Evolutionary conservation across 2,797 vertebrate species (phyloP).

Genomic region (Enteromius fasciolatus): DNA sequence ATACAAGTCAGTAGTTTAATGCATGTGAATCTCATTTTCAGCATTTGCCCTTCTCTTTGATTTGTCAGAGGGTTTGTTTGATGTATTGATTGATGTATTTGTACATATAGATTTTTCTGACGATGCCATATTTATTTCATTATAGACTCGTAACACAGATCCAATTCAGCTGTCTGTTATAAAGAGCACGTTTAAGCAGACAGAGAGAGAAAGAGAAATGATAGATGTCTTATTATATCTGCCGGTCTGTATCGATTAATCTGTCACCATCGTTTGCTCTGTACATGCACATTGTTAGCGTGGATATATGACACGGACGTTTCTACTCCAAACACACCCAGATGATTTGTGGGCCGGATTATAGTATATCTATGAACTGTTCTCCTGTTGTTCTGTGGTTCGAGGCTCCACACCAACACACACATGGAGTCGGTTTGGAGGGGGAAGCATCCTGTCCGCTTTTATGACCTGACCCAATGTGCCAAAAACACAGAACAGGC

Average conservation of each 20-base stretch:
- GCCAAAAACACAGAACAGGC: constrained; percentile 41
- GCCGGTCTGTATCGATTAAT: constrained; percentile 39
- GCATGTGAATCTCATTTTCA: neutral
- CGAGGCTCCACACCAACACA: constrained; percentile 49
- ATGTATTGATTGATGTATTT: constrained; percentile 17
- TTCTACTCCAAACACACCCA: constrained; percentile 27
- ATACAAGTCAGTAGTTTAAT: neutral
- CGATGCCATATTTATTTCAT: constrained; percentile 22
- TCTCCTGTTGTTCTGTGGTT: constrained; percentile 42
- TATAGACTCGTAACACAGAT: constrained; percentile 5
- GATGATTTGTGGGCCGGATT: constrained; percentile 47
- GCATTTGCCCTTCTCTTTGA: neutral
- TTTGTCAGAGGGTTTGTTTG: constrained; percentile 3
- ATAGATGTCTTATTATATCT: constrained; percentile 48
- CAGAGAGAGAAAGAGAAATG: neutral
- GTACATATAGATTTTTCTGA: neutral
- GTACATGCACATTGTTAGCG: constrained; percentile 11
- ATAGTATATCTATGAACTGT: constrained; percentile 36
- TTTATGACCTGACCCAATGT: constrained; percentile 20
- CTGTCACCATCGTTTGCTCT: constrained; percentile 27
- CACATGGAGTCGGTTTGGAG: constrained; percentile 54
- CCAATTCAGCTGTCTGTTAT: constrained; percentile 31
- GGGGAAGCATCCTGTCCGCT: constrained; percentile 34
- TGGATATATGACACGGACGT: constrained; percentile 38
- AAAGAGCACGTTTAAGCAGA: constrained; percentile 11